Evolutionary conservation across 2,113 vertebrate species (phyloP).

Genomic region (Lucifuga dentata): DNA sequence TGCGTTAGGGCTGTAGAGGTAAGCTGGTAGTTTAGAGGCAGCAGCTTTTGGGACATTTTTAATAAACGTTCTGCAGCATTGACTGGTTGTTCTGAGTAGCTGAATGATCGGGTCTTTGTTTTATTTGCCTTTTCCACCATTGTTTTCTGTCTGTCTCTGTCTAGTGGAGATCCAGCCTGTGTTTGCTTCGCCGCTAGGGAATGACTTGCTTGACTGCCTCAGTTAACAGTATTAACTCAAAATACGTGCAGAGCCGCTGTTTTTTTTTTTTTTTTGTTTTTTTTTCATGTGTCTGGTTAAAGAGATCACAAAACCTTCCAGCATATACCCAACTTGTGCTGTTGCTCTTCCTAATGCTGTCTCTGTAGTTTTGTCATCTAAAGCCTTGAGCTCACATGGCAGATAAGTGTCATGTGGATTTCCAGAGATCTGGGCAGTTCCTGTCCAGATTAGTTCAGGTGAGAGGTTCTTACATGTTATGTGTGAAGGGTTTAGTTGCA

Average conservation of each 20-base stretch:
- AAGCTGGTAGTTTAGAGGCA: constrained; percentile 40
- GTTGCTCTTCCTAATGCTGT: background rate
- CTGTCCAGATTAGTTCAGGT: constrained; percentile 28
- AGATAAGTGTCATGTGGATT: background rate
- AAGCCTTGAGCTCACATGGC: background rate
- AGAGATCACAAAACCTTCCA: background rate
- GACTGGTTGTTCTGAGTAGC: constrained; percentile 17
- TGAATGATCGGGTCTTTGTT: constrained; percentile 17
- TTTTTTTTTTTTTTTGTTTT: background rate
- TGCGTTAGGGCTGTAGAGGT: constrained; percentile 54
- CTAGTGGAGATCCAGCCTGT: constrained; percentile 1
- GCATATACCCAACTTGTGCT: background rate
- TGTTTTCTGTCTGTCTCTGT: constrained; percentile 12
- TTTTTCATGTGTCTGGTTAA: background rate
- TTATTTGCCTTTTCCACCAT: background rate
- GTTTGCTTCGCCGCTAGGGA: constrained; percentile 18
- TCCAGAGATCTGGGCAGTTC: constrained; percentile 14
- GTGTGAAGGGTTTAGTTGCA: constrained; percentile 8
- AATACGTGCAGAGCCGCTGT: background rate
- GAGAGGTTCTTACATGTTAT: constrained; percentile 9
- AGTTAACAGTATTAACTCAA: too few relatives aligned
- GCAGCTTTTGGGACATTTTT: constrained; percentile 2
- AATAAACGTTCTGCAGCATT: background rate
- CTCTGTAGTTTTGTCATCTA: constrained; percentile 8
- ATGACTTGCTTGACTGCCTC: background rate